Base-by-base conservation (phyloP, 2,888 invertebrate genomes). In the Eupsilia transversa region DNA sequence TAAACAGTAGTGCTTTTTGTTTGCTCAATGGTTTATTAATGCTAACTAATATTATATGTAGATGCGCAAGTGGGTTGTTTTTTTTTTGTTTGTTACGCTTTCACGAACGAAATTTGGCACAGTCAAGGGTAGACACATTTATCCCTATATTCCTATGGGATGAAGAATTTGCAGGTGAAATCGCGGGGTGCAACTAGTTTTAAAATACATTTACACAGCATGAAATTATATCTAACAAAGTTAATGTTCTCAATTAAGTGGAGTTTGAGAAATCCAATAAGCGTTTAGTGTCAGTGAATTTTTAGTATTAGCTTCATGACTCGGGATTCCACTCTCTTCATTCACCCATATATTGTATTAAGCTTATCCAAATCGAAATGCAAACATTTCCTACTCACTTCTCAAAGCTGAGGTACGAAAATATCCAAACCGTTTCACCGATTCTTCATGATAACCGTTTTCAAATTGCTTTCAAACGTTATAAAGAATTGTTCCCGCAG, bases 391-490 rank as follows among this genome's bases (percentile, higher is more conserved):
- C 20, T 17, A 35, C 12, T 20, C 17, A 23, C 14, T 49, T 54
- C 33, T 33, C 14, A 35, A 33, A 81, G 17, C n/a, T 2, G 1
- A 56, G 33, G 20, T 17, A 68, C 20, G 17, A 23, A 64, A 33
- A 61, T n/a, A 73, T 17, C 20, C 30, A 27, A 35, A 43, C 33
- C 33, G 3, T 61, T 38, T 63, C 38, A 27, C 52, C 5, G 23
- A 20, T 27, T 41, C 35, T 35, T 52, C 43, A 80, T 43, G 61
- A 71, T 74, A 77, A 81, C 77, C 67, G 63, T 80, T 84, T 82
- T 78, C 72, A 85, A 86, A 86, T 83, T 81, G 72, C 78, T 80
- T 81, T 72, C 78, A 79, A 78, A 83, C 78, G 68, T 82, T 81
- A 66, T 75, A 77, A 82, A 77, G 63, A 75, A 82, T 76, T 71